Evolutionary conservation across 2,888 invertebrate species (phyloP), one percentile per base, ranked within the genome.

Genomic region (Spicauda simplicius): DNA sequence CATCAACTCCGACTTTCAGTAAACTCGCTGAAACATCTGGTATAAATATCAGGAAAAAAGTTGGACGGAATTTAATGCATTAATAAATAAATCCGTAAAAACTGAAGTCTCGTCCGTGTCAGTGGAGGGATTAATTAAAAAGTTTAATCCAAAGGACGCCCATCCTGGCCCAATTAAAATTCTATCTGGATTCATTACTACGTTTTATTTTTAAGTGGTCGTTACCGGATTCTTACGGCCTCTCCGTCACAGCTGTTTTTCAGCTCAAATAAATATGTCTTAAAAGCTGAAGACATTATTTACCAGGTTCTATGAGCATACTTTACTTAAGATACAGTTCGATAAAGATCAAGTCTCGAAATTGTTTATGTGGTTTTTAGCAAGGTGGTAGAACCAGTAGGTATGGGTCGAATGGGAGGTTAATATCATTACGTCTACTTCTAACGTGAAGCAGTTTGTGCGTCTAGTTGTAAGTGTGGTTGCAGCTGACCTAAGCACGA

Each of bases 121-220:
- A 83, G 76, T 80, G 79, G 78, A 80, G 85, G 78, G 82, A 85
- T 90, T 88, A 90, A 91, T 91, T 91, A 90, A 88, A 88, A 91
- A 91, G 86, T 89, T 90, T 83, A 81, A 79, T 76, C 76, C 77
- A 78, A 85, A 70, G 70, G 73, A 69, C 74, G 73, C 70, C 72
- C 73, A 73, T 75, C 77, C 77, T 79, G 75, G 61, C 77, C 87
- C 89, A 90, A 90, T 90, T 90, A 90, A 90, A 87, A 90, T 86
- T 87, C 85, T 87, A 86, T 82, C 84, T 75, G 82, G 80, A 80
- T 87, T 89, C 86, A 89, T 89, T 87, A 88, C 80, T 77, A 74
- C 81, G 80, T 80, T 87, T 86, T 83, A 86, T 88, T 88, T 87
- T 86, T 86, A 84, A 86, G 81, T 78, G 81, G 81, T 82, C 83